A percentile compares a stretch with the other conserved stretches of the same genome.
Evolutionary conservation across 2,113 vertebrate genomes (phyloP).

Genomic region (Neopipo cinnamomea): DNA sequence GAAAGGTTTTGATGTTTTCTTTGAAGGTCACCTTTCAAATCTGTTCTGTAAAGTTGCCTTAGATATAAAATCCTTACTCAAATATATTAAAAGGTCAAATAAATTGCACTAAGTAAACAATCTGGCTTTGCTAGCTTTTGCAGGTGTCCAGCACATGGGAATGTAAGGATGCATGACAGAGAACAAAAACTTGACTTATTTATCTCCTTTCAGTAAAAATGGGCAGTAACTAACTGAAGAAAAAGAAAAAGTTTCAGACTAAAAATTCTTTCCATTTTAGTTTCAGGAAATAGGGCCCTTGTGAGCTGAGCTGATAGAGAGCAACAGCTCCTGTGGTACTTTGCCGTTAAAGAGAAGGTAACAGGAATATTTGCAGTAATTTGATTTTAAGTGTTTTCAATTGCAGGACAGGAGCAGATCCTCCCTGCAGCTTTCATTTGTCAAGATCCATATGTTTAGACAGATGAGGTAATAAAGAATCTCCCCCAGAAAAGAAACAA

Average conservation of each 20-base stretch:
- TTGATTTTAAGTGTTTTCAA: slow-evolving; percentile 44
- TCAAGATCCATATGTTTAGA: slow-evolving; percentile 57
- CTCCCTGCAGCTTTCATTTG: slow-evolving; percentile 50
- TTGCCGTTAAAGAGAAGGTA: background rate
- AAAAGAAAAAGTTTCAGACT: slow-evolving; percentile 14
- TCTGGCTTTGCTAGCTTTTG: slow-evolving; percentile 58
- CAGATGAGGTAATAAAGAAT: slow-evolving; percentile 59
- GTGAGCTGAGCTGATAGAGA: background rate
- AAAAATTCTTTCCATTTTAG: slow-evolving; percentile 31
- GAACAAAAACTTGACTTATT: slow-evolving; percentile 66
- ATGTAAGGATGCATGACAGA: slow-evolving; percentile 35
- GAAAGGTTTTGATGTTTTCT: slow-evolving; percentile 51
- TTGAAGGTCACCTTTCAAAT: slow-evolving; percentile 68
- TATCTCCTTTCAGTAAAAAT: slow-evolving; percentile 34
- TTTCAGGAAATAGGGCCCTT: background rate
- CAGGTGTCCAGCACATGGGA: slow-evolving; percentile 62
- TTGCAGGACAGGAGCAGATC: slow-evolving; percentile 31
- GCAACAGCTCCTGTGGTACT: background rate
- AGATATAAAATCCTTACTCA: slow-evolving; percentile 70
- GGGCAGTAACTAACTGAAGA: background rate
- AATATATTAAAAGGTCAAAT: slow-evolving; percentile 75
- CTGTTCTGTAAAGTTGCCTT: slow-evolving; percentile 53
- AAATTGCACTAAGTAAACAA: slow-evolving; percentile 66
- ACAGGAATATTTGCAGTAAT: background rate
- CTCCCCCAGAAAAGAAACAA: slow-evolving; percentile 42